phyloP scores from a whole-genome alignment of 2,113 vertebrate species.

The human region DNA sequence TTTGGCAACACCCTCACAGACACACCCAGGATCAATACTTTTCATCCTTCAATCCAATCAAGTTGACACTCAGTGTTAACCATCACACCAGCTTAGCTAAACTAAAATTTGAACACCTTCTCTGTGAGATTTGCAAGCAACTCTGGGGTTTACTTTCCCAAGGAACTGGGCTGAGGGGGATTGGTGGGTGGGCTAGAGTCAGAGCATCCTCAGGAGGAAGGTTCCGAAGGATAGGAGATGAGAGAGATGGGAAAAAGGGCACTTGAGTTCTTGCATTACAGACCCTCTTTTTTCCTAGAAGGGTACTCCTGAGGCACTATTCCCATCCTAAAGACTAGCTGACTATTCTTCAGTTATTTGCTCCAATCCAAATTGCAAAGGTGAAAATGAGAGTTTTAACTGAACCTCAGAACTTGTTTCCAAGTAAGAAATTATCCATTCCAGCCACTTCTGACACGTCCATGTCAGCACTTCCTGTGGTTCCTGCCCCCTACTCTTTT shows the following conservation, averaged over 20 bases:
- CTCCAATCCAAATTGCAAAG: background rate
- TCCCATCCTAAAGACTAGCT: background rate
- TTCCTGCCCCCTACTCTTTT: background rate
- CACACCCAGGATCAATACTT: too few relatives aligned
- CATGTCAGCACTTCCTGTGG: background rate
- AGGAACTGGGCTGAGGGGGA: background rate
- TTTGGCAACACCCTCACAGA: too few relatives aligned
- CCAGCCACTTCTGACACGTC: background rate
- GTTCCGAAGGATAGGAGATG: background rate
- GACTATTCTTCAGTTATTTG: background rate
- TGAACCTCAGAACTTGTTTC: background rate
- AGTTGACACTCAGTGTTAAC: too few relatives aligned
- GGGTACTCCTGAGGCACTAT: fast-evolving
- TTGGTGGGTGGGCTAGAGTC: background rate
- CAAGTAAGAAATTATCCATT: background rate
- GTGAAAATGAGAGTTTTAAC: background rate
- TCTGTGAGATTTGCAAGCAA: background rate
- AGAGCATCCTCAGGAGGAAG: background rate
- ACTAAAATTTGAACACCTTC: background rate
- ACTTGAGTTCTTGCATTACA: background rate
- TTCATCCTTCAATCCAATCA: too few relatives aligned
- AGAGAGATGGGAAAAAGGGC: background rate
- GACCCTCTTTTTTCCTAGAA: background rate
- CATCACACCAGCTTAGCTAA: background rate
- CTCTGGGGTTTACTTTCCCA: background rate